Percentiles rank a stretch among this genome's conserved stretches.
Evolutionary conservation across 1,140 invertebrate genomes (phyloP).

Genomic region (Rhopalosiphum padi): DNA sequence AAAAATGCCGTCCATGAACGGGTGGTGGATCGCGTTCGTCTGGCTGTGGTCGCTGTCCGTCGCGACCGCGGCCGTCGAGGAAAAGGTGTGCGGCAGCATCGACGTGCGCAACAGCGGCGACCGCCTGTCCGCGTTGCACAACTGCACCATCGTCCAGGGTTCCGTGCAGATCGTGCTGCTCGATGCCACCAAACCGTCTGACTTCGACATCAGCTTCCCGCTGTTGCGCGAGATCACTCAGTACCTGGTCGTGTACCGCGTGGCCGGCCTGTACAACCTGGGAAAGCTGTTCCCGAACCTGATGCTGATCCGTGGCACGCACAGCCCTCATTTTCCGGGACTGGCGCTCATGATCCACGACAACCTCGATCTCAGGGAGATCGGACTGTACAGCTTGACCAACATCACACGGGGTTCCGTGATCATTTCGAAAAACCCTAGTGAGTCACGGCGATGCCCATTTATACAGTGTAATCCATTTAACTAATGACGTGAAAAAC

Average conservation of each 20-base stretch:
- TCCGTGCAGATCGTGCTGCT: conserved; percentile 81
- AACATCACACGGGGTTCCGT: conserved; percentile 83
- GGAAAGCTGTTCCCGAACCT: conserved; percentile 91
- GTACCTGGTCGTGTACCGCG: conserved; percentile 75
- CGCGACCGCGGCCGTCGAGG: not conserved
- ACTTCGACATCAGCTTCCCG: conserved; percentile 62
- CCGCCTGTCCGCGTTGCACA: conserved; percentile 72
- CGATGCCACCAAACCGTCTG: conserved; percentile 44
- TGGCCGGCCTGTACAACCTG: conserved; percentile 78
- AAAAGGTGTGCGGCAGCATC: conserved; percentile 73
- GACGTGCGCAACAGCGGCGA: conserved; percentile 79
- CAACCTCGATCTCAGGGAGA: conserved; percentile 73
- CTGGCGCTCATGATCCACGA: conserved; percentile 86
- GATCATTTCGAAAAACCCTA: conserved; percentile 83
- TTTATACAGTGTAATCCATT: not conserved
- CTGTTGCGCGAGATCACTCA: conserved; percentile 72
- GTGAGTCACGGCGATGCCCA: conserved; percentile 59
- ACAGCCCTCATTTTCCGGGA: conserved; percentile 77
- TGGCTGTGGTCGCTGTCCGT: conserved; percentile 12
- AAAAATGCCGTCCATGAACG: conserved; percentile 44
- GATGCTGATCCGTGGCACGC: conserved; percentile 81
- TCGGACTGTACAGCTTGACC: conserved; percentile 82
- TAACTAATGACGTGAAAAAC: no score
- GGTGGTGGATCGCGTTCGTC: not conserved
- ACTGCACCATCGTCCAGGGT: conserved; percentile 87